Percentiles rank a stretch among this genome's conserved stretches.
Conservation (phyloP, 2,113 vertebrate genomes). For the Campylomormyrus numenius region DNA sequence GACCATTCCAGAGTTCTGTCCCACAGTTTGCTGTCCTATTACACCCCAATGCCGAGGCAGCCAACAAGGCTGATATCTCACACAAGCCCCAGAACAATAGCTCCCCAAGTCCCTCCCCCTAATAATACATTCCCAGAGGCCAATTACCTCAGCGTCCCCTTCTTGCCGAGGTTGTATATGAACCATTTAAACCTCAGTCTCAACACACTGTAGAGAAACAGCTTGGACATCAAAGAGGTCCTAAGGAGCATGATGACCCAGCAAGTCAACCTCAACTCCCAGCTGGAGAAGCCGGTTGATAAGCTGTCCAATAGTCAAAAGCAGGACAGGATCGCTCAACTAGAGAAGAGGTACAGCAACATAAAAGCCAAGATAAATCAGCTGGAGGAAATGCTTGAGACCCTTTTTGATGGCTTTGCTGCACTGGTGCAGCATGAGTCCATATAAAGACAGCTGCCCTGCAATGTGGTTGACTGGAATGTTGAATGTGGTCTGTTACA, state of each 20-base stretch:
- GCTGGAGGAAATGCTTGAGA: constrained; percentile 55
- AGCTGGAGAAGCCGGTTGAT: constrained; percentile 41
- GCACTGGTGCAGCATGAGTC: constrained; percentile 52
- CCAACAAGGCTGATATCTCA: neutral
- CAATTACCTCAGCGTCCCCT: constrained; percentile 46
- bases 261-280: constrained; percentile 43
- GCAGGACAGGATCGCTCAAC: constrained; percentile 32
- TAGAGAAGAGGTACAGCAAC: constrained; percentile 47
- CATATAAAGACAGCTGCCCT: neutral
- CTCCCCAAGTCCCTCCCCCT: constrained; percentile 33
- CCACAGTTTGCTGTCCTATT: constrained; percentile 27
- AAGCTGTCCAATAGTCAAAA: constrained; percentile 33
- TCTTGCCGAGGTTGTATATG: constrained; percentile 45
- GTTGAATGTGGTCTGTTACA: neutral
- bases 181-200: constrained; percentile 56
- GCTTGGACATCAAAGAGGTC: constrained; percentile 54
- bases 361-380: constrained; percentile 48
- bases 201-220: constrained; percentile 59
- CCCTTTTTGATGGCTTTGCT: constrained; percentile 61
- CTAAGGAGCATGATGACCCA: constrained; percentile 41
- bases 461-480: neutral
- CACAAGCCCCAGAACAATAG: constrained; percentile 16
- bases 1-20: constrained; percentile 23
- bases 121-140: constrained; percentile 44
- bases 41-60: neutral